These are phyloP conservation scores for Hartigia nigra DNA, from an alignment of 2,888 invertebrate genomes.

Conservation along the genomic window DNA sequence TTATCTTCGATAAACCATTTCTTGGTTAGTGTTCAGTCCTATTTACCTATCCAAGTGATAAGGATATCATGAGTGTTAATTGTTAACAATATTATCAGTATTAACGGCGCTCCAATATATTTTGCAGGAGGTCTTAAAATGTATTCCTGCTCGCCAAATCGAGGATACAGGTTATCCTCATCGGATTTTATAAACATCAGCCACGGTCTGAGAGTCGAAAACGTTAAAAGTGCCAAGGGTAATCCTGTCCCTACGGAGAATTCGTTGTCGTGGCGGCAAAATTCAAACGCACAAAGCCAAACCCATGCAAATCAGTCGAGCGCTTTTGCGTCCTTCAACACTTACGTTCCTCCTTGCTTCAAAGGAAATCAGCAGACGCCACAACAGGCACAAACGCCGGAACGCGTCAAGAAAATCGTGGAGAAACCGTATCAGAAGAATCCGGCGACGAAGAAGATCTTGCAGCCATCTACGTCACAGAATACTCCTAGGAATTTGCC, in stretches of 20 bases:
- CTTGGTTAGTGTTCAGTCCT: slow-evolving; percentile 48
- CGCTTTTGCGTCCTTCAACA: slow-evolving; percentile 38
- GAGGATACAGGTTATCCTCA: slow-evolving; percentile 69
- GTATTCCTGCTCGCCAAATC: slow-evolving; percentile 64
- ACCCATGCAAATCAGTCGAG: slow-evolving; percentile 27
- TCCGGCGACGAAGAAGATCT: slow-evolving; percentile 8
- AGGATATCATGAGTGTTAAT: not conserved
- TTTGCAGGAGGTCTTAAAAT: slow-evolving; percentile 70
- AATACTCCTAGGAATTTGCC: not conserved
- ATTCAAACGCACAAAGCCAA: slow-evolving; percentile 24
- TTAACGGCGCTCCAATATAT: not conserved
- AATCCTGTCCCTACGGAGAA: slow-evolving; percentile 29
- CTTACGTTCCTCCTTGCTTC: slow-evolving; percentile 23
- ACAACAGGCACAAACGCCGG: slow-evolving; percentile 20
- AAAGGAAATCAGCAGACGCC: slow-evolving; percentile 19
- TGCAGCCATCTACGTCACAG: not conserved
- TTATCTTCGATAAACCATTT: slow-evolving; percentile 85
- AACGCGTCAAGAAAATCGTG: slow-evolving; percentile 31
- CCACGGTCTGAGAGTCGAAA: slow-evolving; percentile 67
- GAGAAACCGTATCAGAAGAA: slow-evolving; percentile 18
- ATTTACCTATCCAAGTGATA: not conserved
- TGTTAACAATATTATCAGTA: not conserved
- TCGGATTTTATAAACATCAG: slow-evolving; percentile 73
- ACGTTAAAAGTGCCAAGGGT: slow-evolving; percentile 55
- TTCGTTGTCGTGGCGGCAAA: slow-evolving; percentile 20